A percentile compares a stretch with the other conserved stretches of the same genome.
Conservation (phyloP, 2,888 invertebrate species). For the Athalia cordata region DNA sequence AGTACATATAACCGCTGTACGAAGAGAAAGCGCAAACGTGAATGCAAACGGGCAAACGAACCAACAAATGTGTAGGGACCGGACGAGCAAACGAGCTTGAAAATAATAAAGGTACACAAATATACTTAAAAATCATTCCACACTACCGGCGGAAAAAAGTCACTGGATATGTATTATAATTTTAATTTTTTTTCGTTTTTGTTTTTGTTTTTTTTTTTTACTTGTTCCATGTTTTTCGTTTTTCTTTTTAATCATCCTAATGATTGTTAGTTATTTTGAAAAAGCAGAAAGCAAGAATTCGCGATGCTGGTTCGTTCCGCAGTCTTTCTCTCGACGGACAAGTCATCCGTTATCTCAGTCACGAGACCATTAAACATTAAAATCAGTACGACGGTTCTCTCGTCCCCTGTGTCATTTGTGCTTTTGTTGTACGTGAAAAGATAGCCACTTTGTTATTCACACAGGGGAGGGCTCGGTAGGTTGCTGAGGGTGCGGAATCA, state of each 20-base stretch:
- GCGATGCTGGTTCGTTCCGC: conserved; percentile 3
- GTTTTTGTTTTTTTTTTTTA: not conserved
- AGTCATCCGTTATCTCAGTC: conserved; percentile 39
- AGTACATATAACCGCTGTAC: not conserved
- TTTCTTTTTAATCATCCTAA: not conserved
- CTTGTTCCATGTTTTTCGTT: not conserved
- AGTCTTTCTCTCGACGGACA: conserved; percentile 38
- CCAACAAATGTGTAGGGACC: not conserved
- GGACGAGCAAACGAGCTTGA: not conserved
- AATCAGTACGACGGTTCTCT: conserved; percentile 44
- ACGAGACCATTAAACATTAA: conserved; percentile 51
- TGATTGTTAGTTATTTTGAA: not conserved
- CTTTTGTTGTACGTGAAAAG: conserved; percentile 51
- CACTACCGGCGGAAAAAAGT: too few relatives aligned
- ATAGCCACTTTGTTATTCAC: conserved; percentile 53
- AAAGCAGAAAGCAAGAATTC: not conserved
- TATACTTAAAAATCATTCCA: too few relatives aligned
- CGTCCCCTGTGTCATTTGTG: conserved; percentile 52
- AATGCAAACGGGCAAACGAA: not conserved
- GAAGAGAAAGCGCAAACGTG: too few relatives aligned
- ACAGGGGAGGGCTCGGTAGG: conserved; percentile 16
- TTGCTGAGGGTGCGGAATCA: conserved; percentile 6
- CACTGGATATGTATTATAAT: too few relatives aligned
- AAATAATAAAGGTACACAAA: not conserved
- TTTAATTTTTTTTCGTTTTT: too few relatives aligned